Evolutionary conservation across 2,888 invertebrate species (phyloP).

Genomic region (Dusona sp.): DNA sequence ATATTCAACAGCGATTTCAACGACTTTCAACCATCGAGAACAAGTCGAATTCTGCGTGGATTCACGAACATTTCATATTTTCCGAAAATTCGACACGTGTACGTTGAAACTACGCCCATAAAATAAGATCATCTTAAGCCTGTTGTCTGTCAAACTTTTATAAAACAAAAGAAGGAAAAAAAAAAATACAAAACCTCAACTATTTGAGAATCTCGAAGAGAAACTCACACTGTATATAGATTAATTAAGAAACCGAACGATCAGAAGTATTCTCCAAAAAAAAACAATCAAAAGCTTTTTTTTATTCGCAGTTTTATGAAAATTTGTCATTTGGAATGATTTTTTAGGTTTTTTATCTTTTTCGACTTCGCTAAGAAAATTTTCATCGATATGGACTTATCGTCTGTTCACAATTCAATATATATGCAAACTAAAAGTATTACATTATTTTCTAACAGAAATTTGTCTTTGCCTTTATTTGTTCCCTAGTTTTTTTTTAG

Average conservation of each 20-base stretch:
- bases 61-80: background rate
- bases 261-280: constrained; percentile 31
- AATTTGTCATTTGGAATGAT: constrained; percentile 12
- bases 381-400: background rate
- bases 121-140: background rate
- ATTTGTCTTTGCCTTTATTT: background rate
- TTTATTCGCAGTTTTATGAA: background rate
- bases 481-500: background rate
- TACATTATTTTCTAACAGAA: constrained; percentile 66
- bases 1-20: constrained; percentile 39
- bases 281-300: background rate
- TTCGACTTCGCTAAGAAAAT: background rate
- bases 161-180: background rate
- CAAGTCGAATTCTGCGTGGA: background rate
- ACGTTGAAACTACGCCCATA: background rate
- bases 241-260: constrained; percentile 56
- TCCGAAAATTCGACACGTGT: constrained; percentile 5
- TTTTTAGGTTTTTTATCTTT: background rate
- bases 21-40: constrained; percentile 6
- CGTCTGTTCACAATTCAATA: constrained; percentile 46
- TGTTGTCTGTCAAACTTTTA: background rate
- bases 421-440: constrained; percentile 67
- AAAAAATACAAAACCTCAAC: background rate
- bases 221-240: constrained; percentile 59
- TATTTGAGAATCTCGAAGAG: constrained; percentile 40